Evolutionary conservation across 2,888 invertebrate genomes (phyloP).

Genomic region (Cheilosia scutellata): DNA sequence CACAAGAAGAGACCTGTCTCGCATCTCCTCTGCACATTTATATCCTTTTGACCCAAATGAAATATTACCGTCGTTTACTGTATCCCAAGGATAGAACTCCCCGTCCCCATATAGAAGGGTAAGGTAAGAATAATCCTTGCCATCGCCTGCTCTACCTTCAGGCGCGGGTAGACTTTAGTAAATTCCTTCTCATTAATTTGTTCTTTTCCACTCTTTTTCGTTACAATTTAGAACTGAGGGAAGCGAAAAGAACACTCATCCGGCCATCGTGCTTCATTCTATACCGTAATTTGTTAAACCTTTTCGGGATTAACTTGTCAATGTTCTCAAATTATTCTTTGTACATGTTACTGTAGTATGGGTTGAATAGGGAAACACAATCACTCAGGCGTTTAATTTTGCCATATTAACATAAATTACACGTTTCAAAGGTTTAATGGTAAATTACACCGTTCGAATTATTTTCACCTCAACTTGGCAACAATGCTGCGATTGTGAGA

Average conservation of each 20-base stretch:
- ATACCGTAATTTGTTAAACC: constrained; percentile 73
- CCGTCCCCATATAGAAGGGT: not conserved
- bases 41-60: constrained; percentile 71
- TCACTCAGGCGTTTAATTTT: constrained; percentile 59
- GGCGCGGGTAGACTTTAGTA: constrained; percentile 48
- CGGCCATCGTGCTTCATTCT: constrained; percentile 39
- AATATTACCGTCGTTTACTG: constrained; percentile 72
- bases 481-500: not conserved
- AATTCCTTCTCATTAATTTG: constrained; percentile 75
- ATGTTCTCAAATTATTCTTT: constrained; percentile 75
- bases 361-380: constrained; percentile 47
- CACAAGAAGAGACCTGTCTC: constrained; percentile 37
- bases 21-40: constrained; percentile 19
- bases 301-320: constrained; percentile 73
- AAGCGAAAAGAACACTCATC: constrained; percentile 34
- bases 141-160: constrained; percentile 2
- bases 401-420: constrained; percentile 74
- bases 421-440: constrained; percentile 54
- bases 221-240: constrained; percentile 56
- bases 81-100: constrained; percentile 62
- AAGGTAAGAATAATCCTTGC: constrained; percentile 62
- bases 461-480: constrained; percentile 24
- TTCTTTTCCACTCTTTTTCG: constrained; percentile 65
- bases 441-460: constrained; percentile 57
- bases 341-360: constrained; percentile 41